Evolutionary conservation across 37 sponge, comb jelly and placozoan species (phyloP).

Genomic region (Spongilla lacustris): DNA sequence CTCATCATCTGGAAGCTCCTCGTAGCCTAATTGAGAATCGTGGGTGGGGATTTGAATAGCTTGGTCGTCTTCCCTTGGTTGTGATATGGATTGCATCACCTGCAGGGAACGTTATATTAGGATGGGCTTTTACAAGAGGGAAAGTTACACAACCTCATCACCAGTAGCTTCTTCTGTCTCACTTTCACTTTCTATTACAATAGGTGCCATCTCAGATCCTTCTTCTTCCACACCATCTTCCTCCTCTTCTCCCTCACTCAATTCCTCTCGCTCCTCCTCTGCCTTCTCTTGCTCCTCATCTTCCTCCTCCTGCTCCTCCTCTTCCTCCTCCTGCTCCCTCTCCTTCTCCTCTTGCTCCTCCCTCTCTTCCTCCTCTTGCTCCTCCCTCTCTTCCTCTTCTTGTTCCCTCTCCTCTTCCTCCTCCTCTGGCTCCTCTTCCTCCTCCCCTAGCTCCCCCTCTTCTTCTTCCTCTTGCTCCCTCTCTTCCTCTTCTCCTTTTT

Average conservation of each 20-base stretch:
- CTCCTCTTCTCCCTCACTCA: not conserved
- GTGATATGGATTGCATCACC: not conserved
- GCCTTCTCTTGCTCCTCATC: not conserved
- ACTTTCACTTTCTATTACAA: constrained; percentile 10
- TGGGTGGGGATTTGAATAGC: not conserved
- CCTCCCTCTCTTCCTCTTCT: not conserved
- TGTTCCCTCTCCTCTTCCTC: not conserved
- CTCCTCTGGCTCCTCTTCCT: not conserved
- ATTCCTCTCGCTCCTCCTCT: constrained; percentile 21
- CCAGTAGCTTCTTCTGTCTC: constrained; percentile 1
- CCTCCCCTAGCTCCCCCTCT: constrained; percentile 9
- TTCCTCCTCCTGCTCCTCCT: not conserved
- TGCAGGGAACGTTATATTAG: not conserved
- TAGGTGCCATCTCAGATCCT: not conserved
- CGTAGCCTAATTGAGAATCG: not conserved
- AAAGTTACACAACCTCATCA: not conserved
- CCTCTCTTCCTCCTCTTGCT: not conserved
- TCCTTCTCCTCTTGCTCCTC: not conserved
- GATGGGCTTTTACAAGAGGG: not conserved
- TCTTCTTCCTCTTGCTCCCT: constrained; percentile 1
- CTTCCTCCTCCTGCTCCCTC: not conserved
- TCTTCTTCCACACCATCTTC: constrained; percentile 8
- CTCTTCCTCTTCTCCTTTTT: not conserved
- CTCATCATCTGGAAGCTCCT: constrained; percentile 61
- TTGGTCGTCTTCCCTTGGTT: not conserved